phyloP scores from a whole-genome alignment of 2,888 invertebrate species.

The Drosophila kokeensis region DNA sequence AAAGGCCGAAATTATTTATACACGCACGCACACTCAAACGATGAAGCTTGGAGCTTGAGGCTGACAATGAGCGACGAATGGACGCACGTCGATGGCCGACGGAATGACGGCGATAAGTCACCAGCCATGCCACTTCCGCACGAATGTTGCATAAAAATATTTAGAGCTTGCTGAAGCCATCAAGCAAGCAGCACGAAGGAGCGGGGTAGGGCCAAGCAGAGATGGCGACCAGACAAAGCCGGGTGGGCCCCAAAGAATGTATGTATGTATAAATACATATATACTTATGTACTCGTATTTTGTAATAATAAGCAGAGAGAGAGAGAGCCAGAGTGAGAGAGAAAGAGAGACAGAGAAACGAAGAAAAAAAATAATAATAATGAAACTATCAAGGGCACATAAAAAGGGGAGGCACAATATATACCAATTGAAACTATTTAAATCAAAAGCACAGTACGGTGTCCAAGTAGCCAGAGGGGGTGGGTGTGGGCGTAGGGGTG shows the following conservation, averaged over 20 bases:
- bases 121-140: conserved; percentile 72
- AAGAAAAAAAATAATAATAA: conserved; percentile 37
- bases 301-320: conserved; percentile 10
- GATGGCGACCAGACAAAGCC: conserved; percentile 7
- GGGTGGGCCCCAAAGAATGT: neutral
- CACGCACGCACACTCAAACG: conserved; percentile 63
- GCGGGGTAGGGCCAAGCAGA: conserved; percentile 7
- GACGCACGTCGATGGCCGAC: conserved; percentile 57
- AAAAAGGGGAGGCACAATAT: conserved; percentile 43
- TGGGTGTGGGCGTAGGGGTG: neutral
- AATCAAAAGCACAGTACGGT: conserved; percentile 51
- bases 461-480: neutral
- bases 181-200: neutral
- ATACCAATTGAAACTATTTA: conserved; percentile 70
- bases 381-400: conserved; percentile 47
- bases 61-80: conserved; percentile 54
- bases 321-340: neutral
- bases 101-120: conserved; percentile 79
- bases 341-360: neutral
- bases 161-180: conserved; percentile 26
- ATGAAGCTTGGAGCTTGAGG: conserved; percentile 4
- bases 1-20: conserved; percentile 77
- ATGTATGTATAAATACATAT: conserved; percentile 2
- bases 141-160: conserved; percentile 66
- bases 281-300: conserved; percentile 23